These are phyloP conservation scores for Kryphioiulus occultus DNA, from an alignment of 2,888 invertebrate genomes.

Conservation along the genomic window DNA sequence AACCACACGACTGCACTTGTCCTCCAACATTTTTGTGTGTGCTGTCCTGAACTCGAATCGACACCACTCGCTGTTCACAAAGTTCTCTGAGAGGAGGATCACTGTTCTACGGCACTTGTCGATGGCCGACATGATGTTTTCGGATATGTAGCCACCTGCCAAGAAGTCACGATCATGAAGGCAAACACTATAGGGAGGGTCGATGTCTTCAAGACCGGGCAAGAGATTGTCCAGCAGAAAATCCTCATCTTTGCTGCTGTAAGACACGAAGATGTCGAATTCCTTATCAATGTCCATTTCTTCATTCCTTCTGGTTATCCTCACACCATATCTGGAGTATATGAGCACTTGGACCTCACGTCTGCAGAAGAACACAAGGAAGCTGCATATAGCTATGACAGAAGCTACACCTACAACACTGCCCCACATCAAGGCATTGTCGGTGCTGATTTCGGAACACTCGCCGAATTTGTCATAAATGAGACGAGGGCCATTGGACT, in stretches of 20 bases:
- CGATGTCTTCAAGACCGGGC: background rate
- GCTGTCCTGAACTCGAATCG: no score
- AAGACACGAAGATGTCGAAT: background rate
- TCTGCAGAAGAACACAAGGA: background rate
- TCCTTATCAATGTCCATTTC: background rate
- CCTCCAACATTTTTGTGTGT: background rate
- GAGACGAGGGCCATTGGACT: constrained; percentile 67
- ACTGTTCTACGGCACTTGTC: background rate
- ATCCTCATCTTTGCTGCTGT: background rate
- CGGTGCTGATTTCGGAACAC: background rate
- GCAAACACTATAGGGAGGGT: background rate
- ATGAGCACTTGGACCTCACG: background rate
- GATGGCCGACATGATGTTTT: background rate
- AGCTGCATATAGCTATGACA: constrained; percentile 45
- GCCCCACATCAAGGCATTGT: background rate
- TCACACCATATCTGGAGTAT: background rate
- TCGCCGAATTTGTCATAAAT: constrained; percentile 62
- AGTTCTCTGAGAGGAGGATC: background rate
- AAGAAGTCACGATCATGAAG: background rate
- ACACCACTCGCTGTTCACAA: background rate
- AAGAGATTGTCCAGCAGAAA: background rate
- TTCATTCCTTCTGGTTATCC: background rate
- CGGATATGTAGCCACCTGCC: background rate
- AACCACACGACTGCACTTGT: background rate
- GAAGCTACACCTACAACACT: constrained; percentile 39